phyloP scores from a whole-genome alignment of 2,888 invertebrate species.

The Parapristionchus giblindavisi region DNA sequence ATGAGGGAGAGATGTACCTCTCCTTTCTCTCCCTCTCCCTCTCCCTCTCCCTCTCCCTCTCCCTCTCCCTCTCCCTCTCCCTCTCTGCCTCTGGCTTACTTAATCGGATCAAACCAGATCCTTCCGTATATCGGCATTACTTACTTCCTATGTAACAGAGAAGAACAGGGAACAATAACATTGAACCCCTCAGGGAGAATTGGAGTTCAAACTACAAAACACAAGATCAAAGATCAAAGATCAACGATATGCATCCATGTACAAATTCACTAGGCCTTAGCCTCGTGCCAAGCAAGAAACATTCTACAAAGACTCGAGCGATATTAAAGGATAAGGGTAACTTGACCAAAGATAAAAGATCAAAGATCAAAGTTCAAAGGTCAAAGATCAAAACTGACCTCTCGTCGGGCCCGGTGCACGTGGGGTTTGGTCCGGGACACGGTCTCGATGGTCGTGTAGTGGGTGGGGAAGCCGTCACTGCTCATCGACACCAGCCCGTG shows the following conservation, averaged over 20 bases:
- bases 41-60: not conserved
- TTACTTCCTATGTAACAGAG: not conserved
- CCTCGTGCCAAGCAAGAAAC: no score
- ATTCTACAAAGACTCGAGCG: no score
- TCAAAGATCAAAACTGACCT: conserved; percentile 21
- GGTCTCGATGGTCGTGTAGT: conserved; percentile 55
- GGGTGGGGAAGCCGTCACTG: conserved; percentile 51
- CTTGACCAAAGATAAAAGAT: not conserved
- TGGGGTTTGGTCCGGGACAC: conserved; percentile 52
- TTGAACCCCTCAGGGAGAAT: no score
- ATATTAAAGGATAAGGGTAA: no score
- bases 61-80: conserved; percentile 2
- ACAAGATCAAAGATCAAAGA: no score
- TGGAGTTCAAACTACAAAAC: no score
- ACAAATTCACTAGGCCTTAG: no score
- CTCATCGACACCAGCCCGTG: conserved; percentile 53
- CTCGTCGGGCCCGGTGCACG: conserved; percentile 20
- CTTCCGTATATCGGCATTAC: not conserved
- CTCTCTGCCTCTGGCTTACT: not conserved
- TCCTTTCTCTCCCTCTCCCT: no score
- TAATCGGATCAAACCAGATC: conserved; percentile 37
- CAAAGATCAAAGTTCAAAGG: not conserved
- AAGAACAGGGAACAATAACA: no score
- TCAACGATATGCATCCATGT: no score
- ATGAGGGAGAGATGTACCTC: no score